Base-by-base conservation (phyloP, 1,140 invertebrate species). In the Polypedilum pembai region DNA sequence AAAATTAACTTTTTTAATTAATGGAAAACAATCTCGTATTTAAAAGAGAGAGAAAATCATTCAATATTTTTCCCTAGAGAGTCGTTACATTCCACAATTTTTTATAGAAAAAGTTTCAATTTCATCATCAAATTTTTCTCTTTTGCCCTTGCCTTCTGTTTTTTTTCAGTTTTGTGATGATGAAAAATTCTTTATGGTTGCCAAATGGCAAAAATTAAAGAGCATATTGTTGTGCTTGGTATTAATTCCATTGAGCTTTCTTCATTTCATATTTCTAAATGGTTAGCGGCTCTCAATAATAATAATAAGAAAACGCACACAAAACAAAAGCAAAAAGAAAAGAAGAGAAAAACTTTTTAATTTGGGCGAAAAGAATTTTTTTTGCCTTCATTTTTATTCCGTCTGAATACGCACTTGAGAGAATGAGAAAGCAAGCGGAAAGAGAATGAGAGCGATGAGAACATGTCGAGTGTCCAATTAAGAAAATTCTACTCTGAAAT, bases 151-250 rank as follows among this genome's bases (percentile, higher is more conserved):
- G 8, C 41, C 8, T 8, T 15, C 15, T 45, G 2, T 45, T 45
- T 8, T 8, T 45, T 33, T 5, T 33, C 24, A 5, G 24, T 33
- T 45, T 45, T 45, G 41, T 8, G 41, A 15, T 12, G 15, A 45
- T 45, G 41, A 45, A 45, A 45, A 45, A 45, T 12, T 45, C 41
- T 45, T 15, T 15, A 45, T 12, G 41, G 41, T 45, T 45, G 41
- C 41, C 41, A 45, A 45, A 45, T 45, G 41, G 41, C 41, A 45
- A 45, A 45, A 45, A 45, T 45, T 45, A 45, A 45, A 45, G 41
- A 45, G 15, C 41, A 45, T 8, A 45, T 45, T 45, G 41, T 45
- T 45, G 8, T 45, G 41, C 41, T 45, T 33, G 1, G 5, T 33
- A 33, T 45, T 45, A 45, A 45, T 45, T 45, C 41, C 41, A 45